A percentile compares a stretch with the other conserved stretches of the same genome.
phyloP scores from a whole-genome alignment of 2,888 invertebrate species.

The Mythimna albipuncta region DNA sequence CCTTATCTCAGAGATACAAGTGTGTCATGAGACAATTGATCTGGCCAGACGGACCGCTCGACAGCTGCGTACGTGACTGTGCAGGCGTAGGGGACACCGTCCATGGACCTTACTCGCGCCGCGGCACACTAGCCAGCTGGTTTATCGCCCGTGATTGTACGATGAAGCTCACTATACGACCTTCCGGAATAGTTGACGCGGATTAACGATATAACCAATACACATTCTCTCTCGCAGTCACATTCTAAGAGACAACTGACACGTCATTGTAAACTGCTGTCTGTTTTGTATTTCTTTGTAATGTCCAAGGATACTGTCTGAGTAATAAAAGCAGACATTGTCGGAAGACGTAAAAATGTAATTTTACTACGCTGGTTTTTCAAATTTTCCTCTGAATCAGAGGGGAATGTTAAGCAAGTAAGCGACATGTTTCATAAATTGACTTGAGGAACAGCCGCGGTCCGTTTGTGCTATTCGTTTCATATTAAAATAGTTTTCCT shows the following conservation, averaged over 20 bases:
- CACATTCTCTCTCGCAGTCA: slow-evolving; percentile 32
- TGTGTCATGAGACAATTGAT: slow-evolving; percentile 56
- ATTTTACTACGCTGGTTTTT: slow-evolving; percentile 22
- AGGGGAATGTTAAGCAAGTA: slow-evolving; percentile 28
- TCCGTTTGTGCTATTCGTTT: slow-evolving; percentile 18
- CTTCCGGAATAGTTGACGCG: slow-evolving; percentile 39
- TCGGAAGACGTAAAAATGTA: slow-evolving; percentile 24
- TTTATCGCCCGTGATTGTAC: slow-evolving; percentile 62
- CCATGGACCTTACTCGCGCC: slow-evolving; percentile 73
- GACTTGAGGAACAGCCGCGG: background rate
- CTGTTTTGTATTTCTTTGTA: slow-evolving; percentile 39
- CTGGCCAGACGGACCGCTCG: slow-evolving; percentile 66
- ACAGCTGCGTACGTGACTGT: slow-evolving; percentile 81
- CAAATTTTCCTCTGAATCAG: slow-evolving; percentile 19
- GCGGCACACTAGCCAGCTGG: slow-evolving; percentile 53
- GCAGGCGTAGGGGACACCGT: slow-evolving; percentile 70
- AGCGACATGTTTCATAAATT: slow-evolving; percentile 32
- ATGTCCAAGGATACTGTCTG: slow-evolving; percentile 38
- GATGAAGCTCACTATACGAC: slow-evolving; percentile 42
- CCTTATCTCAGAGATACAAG: slow-evolving; percentile 32
- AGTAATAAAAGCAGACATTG: slow-evolving; percentile 32
- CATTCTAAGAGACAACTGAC: slow-evolving; percentile 20
- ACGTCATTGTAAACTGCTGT: slow-evolving; percentile 27
- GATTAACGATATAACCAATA: slow-evolving; percentile 33
- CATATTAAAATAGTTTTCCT: slow-evolving; percentile 20